A percentile compares a stretch with the other conserved stretches of the same genome.
Conservation (phyloP, 2,888 invertebrate genomes). For the Dione vanillae region DNA sequence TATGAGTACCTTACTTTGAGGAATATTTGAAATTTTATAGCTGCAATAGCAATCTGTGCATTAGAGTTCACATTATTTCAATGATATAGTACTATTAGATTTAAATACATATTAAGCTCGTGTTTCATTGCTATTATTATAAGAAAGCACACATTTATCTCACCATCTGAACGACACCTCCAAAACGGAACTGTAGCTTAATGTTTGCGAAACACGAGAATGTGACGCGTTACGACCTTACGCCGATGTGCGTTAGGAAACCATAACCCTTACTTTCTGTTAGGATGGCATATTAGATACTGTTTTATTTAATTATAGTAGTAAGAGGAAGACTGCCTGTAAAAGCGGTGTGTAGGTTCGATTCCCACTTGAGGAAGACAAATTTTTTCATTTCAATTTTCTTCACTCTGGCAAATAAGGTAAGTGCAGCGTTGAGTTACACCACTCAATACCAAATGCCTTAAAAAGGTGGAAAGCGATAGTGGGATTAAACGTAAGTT, state of each 20-base stretch:
- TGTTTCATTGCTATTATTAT: conserved; percentile 16
- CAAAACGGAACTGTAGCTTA: conserved; percentile 23
- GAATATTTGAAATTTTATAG: no score
- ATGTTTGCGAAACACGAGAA: conserved; percentile 34
- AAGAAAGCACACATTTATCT: conserved; percentile 13
- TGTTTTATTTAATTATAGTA: background rate
- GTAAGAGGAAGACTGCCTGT: no score
- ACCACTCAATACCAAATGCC: no score
- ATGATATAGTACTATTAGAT: background rate
- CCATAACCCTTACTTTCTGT: background rate
- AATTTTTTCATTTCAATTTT: no score
- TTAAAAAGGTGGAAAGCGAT: no score
- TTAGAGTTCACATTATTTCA: background rate
- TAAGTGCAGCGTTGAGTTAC: no score
- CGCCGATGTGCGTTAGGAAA: conserved; percentile 28
- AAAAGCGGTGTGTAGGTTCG: no score
- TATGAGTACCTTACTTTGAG: no score
- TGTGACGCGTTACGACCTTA: conserved; percentile 29
- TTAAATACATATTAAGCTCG: conserved; percentile 12
- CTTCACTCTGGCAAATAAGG: no score
- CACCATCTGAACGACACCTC: conserved; percentile 21
- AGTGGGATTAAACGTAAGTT: no score
- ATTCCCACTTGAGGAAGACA: no score
- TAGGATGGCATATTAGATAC: conserved; percentile 12
- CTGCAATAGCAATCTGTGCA: no score